Base-by-base conservation (phyloP, 1,140 invertebrate species). In the Drosophila nebulosa region DNA sequence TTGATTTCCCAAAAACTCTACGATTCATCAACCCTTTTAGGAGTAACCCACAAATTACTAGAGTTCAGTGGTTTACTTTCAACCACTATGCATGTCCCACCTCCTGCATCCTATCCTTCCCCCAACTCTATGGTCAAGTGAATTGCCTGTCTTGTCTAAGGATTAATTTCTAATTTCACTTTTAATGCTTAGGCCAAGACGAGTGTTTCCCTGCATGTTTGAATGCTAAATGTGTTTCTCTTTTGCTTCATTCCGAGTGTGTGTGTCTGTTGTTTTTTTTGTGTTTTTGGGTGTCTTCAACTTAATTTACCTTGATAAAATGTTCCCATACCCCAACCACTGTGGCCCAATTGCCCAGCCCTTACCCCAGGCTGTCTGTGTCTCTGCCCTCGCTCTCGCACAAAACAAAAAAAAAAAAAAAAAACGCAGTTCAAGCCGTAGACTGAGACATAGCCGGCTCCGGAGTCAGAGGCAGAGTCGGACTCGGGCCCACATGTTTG, bases 401-500 rank as follows among this genome's bases (percentile, higher is more conserved):
- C 14, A 39, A n/a, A 39, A 39, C 1, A 42, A 46, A 3, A 39
- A 39, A 7, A 42, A 46, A 3, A 18, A 4, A 9, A 14, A 21
- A 56, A 75, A 21, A 75, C 72, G 60, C 59, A 68, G 52, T 69
- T 42, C 22, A 42, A 60, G 56, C 61, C 70, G 51, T 22, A 63
- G 69, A 51, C 59, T 7, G 46, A 67, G 57, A 27, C 66, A 65
- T 63, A 42, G 67, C 50, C 69, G n/a, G n/a, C n/a, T n/a, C n/a
- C n/a, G 50, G 35, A 70, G 55, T 74, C 67, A 50, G 50, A 80
- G 69, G 30, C 69, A 51, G 62, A 72, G 61, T 30, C 76, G 27
- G 62, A 66, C 53, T 56, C 76, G 69, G 74, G 84, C 84, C 84
- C 84, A 89, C 84, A 88, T 88, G 84, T 72, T 88, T 76, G 84